A percentile compares a stretch with the other conserved stretches of the same genome.
Conservation (phyloP, 2,888 invertebrate genomes). For the Nomada ferruginata region DNA sequence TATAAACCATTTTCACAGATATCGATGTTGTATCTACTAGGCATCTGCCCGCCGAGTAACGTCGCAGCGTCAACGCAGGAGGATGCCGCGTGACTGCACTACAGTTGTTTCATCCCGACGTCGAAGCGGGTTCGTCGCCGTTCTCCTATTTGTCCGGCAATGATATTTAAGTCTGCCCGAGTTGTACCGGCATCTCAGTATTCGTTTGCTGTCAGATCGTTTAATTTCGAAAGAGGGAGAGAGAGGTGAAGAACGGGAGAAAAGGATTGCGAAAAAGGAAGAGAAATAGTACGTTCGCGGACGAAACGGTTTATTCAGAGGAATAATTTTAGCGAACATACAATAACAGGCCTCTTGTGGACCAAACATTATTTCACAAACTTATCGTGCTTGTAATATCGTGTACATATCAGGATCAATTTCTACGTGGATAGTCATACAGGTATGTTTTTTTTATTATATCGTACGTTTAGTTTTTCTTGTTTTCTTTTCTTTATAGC, state of each 20-base stretch:
- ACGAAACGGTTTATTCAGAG: background rate
- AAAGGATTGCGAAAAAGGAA: too few relatives aligned
- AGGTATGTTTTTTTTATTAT: slow-evolving; percentile 18
- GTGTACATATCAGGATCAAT: background rate
- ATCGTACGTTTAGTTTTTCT: background rate
- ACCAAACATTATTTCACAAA: background rate
- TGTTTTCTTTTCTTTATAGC: too few relatives aligned
- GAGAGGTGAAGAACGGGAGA: too few relatives aligned
- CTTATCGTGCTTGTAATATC: background rate
- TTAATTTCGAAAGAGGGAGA: background rate
- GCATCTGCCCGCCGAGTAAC: too few relatives aligned
- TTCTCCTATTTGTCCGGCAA: slow-evolving; percentile 33
- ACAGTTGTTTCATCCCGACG: too few relatives aligned
- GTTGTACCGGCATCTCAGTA: slow-evolving; percentile 68
- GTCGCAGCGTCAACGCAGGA: background rate
- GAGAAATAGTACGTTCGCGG: background rate
- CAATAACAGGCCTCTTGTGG: background rate
- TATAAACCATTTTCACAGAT: too few relatives aligned
- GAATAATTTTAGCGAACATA: background rate
- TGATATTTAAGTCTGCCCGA: slow-evolving; percentile 71
- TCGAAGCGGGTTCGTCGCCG: slow-evolving; percentile 20
- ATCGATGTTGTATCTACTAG: too few relatives aligned
- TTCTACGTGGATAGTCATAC: background rate
- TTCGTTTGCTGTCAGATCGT: slow-evolving; percentile 46
- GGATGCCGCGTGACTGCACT: too few relatives aligned